phyloP scores from a whole-genome alignment of 2,113 vertebrate species.

The Ophiodon elongatus region DNA sequence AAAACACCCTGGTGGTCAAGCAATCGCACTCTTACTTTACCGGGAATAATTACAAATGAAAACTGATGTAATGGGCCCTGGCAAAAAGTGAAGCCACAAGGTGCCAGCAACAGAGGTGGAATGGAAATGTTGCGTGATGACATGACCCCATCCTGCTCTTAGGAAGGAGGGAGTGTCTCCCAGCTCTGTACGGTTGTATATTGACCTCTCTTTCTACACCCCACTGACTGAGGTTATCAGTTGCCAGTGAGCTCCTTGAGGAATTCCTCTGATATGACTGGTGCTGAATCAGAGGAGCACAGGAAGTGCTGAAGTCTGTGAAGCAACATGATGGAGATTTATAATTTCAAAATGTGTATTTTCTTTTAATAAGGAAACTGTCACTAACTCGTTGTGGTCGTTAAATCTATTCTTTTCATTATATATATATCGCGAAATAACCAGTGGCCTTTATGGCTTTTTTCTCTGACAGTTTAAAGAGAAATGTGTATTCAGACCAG shows the following conservation, averaged over 20 bases:
- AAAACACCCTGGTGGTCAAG: not conserved
- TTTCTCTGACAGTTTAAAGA: not conserved
- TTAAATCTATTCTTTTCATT: not conserved
- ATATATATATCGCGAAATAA: not conserved
- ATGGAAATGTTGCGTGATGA: slow-evolving; percentile 10
- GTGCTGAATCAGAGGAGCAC: slow-evolving; percentile 25
- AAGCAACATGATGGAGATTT: not conserved
- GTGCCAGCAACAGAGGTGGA: slow-evolving; percentile 8
- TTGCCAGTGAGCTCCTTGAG: slow-evolving; percentile 18
- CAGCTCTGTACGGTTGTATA: slow-evolving; percentile 61
- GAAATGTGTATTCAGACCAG: slow-evolving; percentile 23
- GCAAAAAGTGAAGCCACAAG: not conserved
- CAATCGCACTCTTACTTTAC: not conserved
- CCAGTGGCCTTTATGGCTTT: not conserved
- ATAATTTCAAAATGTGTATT: slow-evolving; percentile 32
- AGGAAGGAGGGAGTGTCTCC: slow-evolving; percentile 20
- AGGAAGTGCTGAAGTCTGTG: slow-evolving; percentile 23
- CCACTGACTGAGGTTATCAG: slow-evolving; percentile 74
- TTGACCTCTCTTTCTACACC: slow-evolving; percentile 73
- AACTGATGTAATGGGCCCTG: not conserved
- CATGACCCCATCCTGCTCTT: not conserved
- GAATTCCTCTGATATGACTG: slow-evolving; percentile 72
- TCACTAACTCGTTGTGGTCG: not conserved
- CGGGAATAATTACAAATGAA: not conserved
- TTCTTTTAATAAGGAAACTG: not conserved